Conservation (phyloP, 2,888 invertebrate genomes). For the Drosophila anomalipes region DNA sequence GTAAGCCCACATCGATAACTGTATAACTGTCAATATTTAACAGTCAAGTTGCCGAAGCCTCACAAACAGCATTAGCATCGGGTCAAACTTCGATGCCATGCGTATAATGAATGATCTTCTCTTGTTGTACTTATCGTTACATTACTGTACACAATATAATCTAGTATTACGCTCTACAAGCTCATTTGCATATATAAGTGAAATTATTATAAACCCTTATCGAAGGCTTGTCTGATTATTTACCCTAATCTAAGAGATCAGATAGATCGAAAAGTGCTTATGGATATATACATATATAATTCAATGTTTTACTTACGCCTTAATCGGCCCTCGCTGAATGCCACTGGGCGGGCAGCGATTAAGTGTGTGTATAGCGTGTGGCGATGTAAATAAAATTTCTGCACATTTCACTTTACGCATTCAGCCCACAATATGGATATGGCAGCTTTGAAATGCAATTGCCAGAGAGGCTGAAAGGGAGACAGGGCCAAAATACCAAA, state of each 20-base stretch:
- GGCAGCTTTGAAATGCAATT: constrained; percentile 27
- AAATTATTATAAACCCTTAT: background rate
- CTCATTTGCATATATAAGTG: too few relatives aligned
- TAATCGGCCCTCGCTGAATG: background rate
- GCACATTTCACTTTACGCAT: constrained; percentile 65
- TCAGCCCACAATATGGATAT: constrained; percentile 21
- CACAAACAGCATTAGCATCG: too few relatives aligned
- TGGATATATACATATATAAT: background rate
- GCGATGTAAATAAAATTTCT: constrained; percentile 53
- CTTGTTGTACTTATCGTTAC: background rate
- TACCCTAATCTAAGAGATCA: background rate
- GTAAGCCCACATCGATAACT: too few relatives aligned
- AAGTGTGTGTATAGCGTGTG: constrained; percentile 37
- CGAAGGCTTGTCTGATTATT: background rate
- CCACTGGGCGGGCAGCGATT: background rate
- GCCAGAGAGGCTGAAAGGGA: background rate
- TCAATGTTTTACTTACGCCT: background rate
- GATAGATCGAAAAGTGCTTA: background rate
- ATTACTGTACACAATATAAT: background rate
- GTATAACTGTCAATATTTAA: too few relatives aligned
- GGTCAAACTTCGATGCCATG: too few relatives aligned
- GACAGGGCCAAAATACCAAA: background rate
- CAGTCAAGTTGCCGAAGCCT: too few relatives aligned
- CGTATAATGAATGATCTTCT: too few relatives aligned
- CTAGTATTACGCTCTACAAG: background rate